Evolutionary conservation across 2,113 vertebrate species (phyloP), one percentile per base, ranked within the genome.

Genomic region (Scytalopus superciliaris): DNA sequence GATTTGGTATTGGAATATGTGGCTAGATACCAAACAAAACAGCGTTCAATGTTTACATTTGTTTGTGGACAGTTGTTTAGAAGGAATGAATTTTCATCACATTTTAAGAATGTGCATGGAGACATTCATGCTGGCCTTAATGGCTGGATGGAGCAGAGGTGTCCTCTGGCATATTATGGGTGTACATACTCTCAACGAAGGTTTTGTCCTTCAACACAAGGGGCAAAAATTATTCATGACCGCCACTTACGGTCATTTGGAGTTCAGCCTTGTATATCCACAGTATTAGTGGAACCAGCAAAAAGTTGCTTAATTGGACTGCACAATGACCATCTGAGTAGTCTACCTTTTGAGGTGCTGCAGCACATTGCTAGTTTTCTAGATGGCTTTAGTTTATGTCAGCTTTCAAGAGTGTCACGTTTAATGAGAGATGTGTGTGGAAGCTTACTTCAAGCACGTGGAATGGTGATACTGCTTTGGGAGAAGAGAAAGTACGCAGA

Each of bases 121-220:
- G 99, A 99, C 95, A 99, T 99, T 96, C 99, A 99, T 53, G 99
- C 99, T 33, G 99, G 99, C 79, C 99, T 99, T 89, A 99, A 99
- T 40, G 99, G 99, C 84, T 99, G 99, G 99, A 99, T 99, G 98
- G 99, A 99, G 95, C 99, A 99, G 89, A 98, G 99, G 74, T 99
- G 99, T 87, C 99, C 99, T 10, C 97, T 99, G 84, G 99, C 99
- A 4, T 99, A 99, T 97, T 99, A 99, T 80, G 99, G 99, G 82
- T 99, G 99, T 96, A 99, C 99, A 1, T 99, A 99, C 95, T 99
- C 99, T 93, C 99, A 99, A 86, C 98, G 99, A 88, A 98, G 99
- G 97, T 99, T 99, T 97, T 99, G 99, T 86, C 99, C 99, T 49
- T 98, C 99, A 59, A 96, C 96, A 37, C 98, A 98, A 90, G 99